Evolutionary conservation across 2,888 invertebrate species (phyloP).

Genomic region (Bimastos eiseni): DNA sequence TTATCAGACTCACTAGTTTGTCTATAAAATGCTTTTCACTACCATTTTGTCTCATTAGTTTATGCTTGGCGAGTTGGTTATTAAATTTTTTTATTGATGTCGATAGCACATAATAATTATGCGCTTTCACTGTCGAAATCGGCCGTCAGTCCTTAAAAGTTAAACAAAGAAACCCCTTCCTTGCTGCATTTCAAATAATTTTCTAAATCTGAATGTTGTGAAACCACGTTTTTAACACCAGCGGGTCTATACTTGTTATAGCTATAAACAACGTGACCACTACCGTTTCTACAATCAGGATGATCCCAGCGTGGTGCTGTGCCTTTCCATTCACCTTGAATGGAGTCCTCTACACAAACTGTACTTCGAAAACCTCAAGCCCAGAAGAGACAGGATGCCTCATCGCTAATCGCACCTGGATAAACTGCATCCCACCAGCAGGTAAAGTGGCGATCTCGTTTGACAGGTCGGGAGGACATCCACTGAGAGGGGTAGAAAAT

Average conservation of each 20-base stretch:
- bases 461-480: too few relatives aligned
- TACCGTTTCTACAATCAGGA: neutral
- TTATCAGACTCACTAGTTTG: too few relatives aligned
- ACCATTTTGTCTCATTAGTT: too few relatives aligned
- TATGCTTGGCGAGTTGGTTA: too few relatives aligned
- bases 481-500: too few relatives aligned
- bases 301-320: neutral
- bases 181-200: neutral
- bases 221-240: neutral
- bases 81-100: too few relatives aligned
- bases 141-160: too few relatives aligned
- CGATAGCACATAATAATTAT: too few relatives aligned
- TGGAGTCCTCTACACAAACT: neutral
- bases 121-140: too few relatives aligned
- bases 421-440: neutral
- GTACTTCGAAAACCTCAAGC: neutral
- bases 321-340: neutral
- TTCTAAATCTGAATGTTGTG: neutral
- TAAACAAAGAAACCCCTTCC: too few relatives aligned
- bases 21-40: too few relatives aligned
- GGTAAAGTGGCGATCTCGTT: neutral
- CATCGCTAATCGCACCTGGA: constrained; percentile 4
- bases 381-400: neutral
- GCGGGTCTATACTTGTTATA: neutral
- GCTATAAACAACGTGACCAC: neutral